A percentile compares a stretch with the other conserved stretches of the same genome.
phyloP scores from a whole-genome alignment of 2,113 vertebrate species.

The Eonycteris spelaea region DNA sequence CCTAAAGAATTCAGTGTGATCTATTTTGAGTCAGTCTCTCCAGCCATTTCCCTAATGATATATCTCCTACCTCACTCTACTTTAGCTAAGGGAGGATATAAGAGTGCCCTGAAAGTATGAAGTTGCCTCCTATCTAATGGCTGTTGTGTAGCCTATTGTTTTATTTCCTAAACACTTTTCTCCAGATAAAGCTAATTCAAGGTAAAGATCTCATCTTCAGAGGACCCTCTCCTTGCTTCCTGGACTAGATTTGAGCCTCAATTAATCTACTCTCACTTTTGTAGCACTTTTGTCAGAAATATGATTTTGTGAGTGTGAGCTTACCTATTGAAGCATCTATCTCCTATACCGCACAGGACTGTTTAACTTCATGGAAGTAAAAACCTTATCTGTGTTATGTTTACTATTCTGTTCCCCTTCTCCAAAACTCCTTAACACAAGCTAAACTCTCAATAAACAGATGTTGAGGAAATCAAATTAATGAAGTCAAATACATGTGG shows the following conservation, averaged over 20 bases:
- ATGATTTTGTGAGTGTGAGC: not conserved
- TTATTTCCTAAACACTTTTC: not conserved
- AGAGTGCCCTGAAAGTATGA: not conserved
- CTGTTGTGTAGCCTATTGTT: not conserved
- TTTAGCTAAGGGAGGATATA: not conserved
- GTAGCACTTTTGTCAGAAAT: not conserved
- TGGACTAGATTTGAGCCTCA: not conserved
- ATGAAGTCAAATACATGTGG: not conserved
- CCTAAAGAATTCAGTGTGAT: not conserved
- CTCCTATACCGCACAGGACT: not conserved
- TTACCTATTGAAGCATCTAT: not conserved
- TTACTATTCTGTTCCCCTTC: not conserved
- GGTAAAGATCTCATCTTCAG: not conserved
- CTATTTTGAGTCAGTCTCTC: not conserved
- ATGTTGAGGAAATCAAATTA: not conserved
- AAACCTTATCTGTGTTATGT: not conserved
- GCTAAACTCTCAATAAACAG: conserved; percentile 7
- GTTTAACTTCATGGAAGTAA: not conserved
- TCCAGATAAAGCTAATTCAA: not conserved
- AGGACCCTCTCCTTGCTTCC: not conserved
- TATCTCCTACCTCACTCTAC: not conserved
- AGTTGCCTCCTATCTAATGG: not conserved
- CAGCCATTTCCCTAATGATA: not conserved
- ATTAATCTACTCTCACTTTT: not conserved
- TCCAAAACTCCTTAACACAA: not conserved